These are phyloP conservation scores for Corbicula japonica DNA, from an alignment of 2,888 invertebrate genomes.

Conservation along the genomic window DNA sequence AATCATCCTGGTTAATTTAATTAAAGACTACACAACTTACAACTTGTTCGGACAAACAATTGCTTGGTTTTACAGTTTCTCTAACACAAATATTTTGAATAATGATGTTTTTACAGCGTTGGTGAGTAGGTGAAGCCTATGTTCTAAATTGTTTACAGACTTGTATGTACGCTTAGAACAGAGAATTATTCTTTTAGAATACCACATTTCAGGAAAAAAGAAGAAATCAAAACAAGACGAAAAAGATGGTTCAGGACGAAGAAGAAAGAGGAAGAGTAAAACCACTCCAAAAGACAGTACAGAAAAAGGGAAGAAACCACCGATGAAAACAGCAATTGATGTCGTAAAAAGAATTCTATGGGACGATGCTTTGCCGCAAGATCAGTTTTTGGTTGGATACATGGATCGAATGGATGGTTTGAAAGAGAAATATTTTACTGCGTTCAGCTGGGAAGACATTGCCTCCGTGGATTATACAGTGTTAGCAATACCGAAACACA, in stretches of 20 bases:
- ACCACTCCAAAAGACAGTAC: slow-evolving; percentile 59
- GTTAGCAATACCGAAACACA: slow-evolving; percentile 87
- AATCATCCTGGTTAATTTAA: too few relatives aligned
- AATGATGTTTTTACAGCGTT: too few relatives aligned
- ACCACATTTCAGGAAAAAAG: slow-evolving; percentile 29
- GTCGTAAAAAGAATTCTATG: slow-evolving; percentile 87
- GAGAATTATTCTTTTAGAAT: too few relatives aligned
- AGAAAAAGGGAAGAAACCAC: slow-evolving; percentile 77
- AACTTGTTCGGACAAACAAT: too few relatives aligned
- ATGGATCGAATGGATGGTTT: slow-evolving; percentile 87
- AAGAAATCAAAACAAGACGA: slow-evolving; percentile 57
- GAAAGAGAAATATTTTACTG: slow-evolving; percentile 86
- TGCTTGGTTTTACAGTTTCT: too few relatives aligned
- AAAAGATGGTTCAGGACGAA: slow-evolving; percentile 39
- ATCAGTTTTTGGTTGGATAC: slow-evolving; percentile 87
- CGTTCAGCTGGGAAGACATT: slow-evolving; percentile 87
- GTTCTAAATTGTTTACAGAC: too few relatives aligned
- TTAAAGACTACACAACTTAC: too few relatives aligned
- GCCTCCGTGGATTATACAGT: slow-evolving; percentile 86
- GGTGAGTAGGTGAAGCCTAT: too few relatives aligned
- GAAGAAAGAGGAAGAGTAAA: slow-evolving; percentile 13
- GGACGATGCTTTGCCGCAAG: slow-evolving; percentile 85
- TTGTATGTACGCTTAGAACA: too few relatives aligned
- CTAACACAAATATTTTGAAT: too few relatives aligned
- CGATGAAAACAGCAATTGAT: slow-evolving; percentile 87